Percentiles rank a stretch among this genome's conserved stretches.
Evolutionary conservation across 1,140 invertebrate genomes (phyloP).

Genomic region (Chironomus tepperi): DNA sequence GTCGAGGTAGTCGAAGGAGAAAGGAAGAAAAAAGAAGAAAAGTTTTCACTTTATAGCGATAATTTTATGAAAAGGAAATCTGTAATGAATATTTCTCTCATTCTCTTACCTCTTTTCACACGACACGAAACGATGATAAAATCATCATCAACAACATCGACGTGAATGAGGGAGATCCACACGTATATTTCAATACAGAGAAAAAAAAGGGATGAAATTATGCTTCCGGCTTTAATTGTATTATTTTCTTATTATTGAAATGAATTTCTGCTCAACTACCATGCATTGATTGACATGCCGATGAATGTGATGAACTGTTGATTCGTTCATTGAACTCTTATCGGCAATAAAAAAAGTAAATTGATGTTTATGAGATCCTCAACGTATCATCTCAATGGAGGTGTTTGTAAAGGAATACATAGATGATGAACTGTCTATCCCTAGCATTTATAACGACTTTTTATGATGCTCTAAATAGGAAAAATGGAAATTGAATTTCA

Average conservation of each 20-base stretch:
- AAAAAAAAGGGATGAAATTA: background rate
- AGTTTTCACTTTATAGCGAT: background rate
- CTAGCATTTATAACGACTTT: background rate
- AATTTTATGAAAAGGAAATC: background rate
- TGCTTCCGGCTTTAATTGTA: background rate
- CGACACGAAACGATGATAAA: background rate
- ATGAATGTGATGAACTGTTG: constrained; percentile 2
- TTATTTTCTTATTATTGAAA: background rate
- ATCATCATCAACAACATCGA: background rate
- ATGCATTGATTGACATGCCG: background rate
- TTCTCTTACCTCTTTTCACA: background rate
- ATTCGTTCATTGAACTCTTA: background rate
- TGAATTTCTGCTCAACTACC: background rate
- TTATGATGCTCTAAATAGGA: too few relatives aligned
- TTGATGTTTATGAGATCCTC: background rate
- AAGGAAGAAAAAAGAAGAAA: background rate
- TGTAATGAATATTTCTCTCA: background rate
- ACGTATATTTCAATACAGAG: background rate
- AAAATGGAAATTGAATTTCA: too few relatives aligned
- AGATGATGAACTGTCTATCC: background rate
- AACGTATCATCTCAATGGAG: too few relatives aligned
- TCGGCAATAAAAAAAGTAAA: background rate
- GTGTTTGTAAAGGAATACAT: background rate
- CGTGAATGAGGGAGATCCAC: background rate
- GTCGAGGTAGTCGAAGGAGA: background rate